A percentile compares a stretch with the other conserved stretches of the same genome.
Conservation (phyloP, 2,113 vertebrate species). For the Hiodon alosoides region DNA sequence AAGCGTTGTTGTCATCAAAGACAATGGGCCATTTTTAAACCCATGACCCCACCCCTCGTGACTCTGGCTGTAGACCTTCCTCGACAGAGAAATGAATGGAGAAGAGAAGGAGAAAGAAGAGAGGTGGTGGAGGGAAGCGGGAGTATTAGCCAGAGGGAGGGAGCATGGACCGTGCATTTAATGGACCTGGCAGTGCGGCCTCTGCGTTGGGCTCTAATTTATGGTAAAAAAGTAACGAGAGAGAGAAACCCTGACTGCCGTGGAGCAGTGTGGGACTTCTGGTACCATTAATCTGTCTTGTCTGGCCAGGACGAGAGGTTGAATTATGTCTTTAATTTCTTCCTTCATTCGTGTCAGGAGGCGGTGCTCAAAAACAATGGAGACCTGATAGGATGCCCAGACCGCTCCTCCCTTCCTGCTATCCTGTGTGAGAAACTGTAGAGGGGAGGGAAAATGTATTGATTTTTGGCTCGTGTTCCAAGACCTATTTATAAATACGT, state of each 20-base stretch:
- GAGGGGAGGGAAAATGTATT: background rate
- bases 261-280: conserved; percentile 12
- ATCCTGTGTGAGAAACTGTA: background rate
- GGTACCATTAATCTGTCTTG: conserved; percentile 34
- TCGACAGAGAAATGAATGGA: background rate
- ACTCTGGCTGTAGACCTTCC: no score
- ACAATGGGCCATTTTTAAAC: background rate
- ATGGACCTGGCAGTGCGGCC: no score
- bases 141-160: background rate
- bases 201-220: background rate
- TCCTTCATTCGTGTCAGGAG: background rate
- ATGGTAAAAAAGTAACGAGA: background rate
- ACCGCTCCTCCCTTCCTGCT: background rate
- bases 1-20: background rate
- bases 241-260: background rate
- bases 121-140: background rate
- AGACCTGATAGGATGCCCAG: background rate
- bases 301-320: background rate
- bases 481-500: background rate
- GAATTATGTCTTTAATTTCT: background rate
- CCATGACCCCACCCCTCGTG: no score
- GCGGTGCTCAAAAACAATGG: background rate
- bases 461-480: background rate
- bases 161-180: background rate
- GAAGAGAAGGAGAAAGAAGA: background rate